Conservation (phyloP, 2,113 vertebrate species). For the Proteles cristata region DNA sequence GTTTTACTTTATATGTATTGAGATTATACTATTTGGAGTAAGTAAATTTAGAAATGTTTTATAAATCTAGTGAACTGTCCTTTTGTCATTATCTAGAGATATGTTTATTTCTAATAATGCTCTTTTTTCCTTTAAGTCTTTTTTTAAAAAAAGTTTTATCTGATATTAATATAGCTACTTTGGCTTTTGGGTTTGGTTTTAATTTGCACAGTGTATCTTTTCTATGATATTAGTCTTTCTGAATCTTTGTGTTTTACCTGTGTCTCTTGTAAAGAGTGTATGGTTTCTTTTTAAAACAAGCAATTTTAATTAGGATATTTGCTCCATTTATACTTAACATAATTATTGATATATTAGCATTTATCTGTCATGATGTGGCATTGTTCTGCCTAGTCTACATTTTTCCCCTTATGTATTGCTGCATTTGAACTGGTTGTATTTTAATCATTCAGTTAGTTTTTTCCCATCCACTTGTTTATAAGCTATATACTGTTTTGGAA, state of each 20-base stretch:
- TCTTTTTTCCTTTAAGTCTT: neutral
- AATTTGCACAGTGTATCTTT: neutral
- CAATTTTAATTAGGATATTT: neutral
- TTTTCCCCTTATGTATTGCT: neutral
- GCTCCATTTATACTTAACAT: neutral
- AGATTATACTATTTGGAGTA: neutral
- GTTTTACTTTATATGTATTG: neutral
- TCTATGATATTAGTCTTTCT: neutral
- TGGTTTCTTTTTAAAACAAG: neutral
- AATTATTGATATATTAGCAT: neutral
- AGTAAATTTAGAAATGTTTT: neutral
- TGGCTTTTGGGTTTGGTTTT: neutral
- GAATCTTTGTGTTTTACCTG: neutral
- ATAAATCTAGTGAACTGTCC: neutral
- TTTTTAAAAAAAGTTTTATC: no score
- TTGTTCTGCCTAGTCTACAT: neutral
- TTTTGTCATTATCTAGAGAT: neutral
- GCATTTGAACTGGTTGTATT: neutral
- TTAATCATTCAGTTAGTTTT: neutral
- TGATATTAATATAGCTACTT: neutral
- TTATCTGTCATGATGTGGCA: neutral
- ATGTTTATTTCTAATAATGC: neutral
- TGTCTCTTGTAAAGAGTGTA: neutral
- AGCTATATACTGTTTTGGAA: neutral
- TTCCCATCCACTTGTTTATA: neutral